A percentile compares a stretch with the other conserved stretches of the same genome.
Evolutionary conservation across 2,113 vertebrate genomes (phyloP).

Genomic region (Callopanchax toddi): DNA sequence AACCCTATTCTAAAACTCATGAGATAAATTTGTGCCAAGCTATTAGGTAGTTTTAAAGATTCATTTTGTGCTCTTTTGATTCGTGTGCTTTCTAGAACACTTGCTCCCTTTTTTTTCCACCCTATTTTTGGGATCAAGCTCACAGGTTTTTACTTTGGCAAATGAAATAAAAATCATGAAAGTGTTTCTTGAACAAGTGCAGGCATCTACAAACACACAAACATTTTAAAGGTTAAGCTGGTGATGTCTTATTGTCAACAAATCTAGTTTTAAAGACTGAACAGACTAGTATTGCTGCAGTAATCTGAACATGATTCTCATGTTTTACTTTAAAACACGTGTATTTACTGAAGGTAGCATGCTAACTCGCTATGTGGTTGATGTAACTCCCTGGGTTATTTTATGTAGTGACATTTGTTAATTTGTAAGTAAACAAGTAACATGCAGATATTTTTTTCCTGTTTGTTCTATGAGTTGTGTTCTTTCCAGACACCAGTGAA

Average conservation of each 20-base stretch:
- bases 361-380: no score
- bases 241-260: conserved; percentile 22
- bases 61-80: conserved; percentile 50
- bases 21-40: conserved; percentile 15
- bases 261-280: conserved; percentile 14
- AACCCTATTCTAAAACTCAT: conserved; percentile 3
- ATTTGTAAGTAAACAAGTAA: no score
- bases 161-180: conserved; percentile 31
- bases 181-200: conserved; percentile 3
- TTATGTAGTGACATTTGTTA: no score
- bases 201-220: conserved; percentile 5
- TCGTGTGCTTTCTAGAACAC: conserved; percentile 48
- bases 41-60: conserved; percentile 46
- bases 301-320: not conserved
- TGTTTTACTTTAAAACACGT: no score
- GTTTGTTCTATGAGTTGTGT: no score
- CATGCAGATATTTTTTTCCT: no score
- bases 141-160: conserved; percentile 55
- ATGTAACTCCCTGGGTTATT: no score
- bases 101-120: conserved; percentile 6
- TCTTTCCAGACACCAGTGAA: no score
- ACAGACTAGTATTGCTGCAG: not conserved
- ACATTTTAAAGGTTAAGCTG: conserved; percentile 22
- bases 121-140: conserved; percentile 48
- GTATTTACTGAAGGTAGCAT: no score